A percentile compares a stretch with the other conserved stretches of the same genome.
Evolutionary conservation across 1,140 invertebrate genomes (phyloP).

Genomic region (Trachymyrmex cornetzi): DNA sequence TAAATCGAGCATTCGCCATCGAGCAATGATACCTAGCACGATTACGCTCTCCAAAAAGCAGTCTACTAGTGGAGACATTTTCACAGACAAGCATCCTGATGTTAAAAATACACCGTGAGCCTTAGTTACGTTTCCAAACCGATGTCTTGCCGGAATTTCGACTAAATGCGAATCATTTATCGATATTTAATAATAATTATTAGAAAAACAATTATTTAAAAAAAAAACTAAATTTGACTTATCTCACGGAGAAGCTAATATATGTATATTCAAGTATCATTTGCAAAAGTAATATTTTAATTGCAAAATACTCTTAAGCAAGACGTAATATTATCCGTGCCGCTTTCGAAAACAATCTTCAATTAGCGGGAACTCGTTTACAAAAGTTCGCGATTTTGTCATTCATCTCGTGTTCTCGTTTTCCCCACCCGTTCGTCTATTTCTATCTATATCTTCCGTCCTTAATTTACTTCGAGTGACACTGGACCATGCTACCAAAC

Average conservation of each 20-base stretch:
- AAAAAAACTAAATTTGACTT: neutral
- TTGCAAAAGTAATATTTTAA: neutral
- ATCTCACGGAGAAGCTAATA: neutral
- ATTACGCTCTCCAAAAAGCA: conserved; percentile 55
- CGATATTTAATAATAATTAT: conserved; percentile 24
- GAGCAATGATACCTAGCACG: conserved; percentile 27
- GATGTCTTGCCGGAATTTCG: conserved; percentile 4
- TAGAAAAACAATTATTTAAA: neutral
- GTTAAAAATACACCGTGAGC: conserved; percentile 69
- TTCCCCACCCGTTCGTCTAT: conserved; percentile 4
- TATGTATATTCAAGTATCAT: neutral
- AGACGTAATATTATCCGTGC: neutral
- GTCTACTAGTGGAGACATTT: conserved; percentile 66
- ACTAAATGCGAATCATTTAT: neutral
- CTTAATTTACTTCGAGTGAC: conserved; percentile 62
- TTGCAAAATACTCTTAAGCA: neutral
- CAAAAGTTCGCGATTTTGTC: conserved; percentile 29
- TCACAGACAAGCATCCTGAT: conserved; percentile 67
- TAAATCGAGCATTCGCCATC: conserved; percentile 34
- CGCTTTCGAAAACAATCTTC: neutral
- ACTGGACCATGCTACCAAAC: conserved; percentile 36
- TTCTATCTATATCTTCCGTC: conserved; percentile 66
- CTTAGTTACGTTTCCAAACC: conserved; percentile 45
- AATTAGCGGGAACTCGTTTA: conserved; percentile 12
- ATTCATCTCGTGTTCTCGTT: conserved; percentile 43